phyloP scores from a whole-genome alignment of 2,888 invertebrate species.

The Zhengitettix transpicula region DNA sequence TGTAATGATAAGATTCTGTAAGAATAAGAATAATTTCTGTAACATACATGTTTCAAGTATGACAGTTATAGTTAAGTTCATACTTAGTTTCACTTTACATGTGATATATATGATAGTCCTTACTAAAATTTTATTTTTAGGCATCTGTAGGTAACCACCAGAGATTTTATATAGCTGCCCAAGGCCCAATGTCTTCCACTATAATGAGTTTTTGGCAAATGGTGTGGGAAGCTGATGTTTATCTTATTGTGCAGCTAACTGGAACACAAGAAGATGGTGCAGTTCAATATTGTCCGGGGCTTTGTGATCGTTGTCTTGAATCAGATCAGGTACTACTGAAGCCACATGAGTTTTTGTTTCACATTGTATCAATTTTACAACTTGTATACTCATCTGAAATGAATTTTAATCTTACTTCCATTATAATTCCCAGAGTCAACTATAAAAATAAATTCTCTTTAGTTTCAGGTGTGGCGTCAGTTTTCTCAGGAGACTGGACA shows the following conservation, averaged over 20 bases:
- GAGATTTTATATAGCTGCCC: conserved; percentile 72
- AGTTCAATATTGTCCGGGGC: conserved; percentile 41
- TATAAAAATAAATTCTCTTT: conserved; percentile 16
- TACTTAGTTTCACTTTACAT: background rate
- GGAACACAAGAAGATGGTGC: conserved; percentile 30
- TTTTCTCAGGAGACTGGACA: conserved; percentile 47
- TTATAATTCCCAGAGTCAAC: too few relatives aligned
- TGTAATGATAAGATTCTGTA: too few relatives aligned
- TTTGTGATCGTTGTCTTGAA: conserved; percentile 38
- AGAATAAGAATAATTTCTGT: too few relatives aligned
- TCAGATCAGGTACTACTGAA: conserved; percentile 43
- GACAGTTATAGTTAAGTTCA: background rate
- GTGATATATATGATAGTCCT: conserved; percentile 6
- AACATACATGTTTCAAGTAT: too few relatives aligned
- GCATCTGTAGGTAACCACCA: conserved; percentile 68
- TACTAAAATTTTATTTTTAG: conserved; percentile 26
- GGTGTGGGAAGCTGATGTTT: conserved; percentile 76
- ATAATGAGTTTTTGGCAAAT: conserved; percentile 69
- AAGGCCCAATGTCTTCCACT: conserved; percentile 45
- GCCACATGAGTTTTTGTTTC: too few relatives aligned
- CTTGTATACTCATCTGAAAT: background rate
- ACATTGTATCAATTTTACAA: too few relatives aligned
- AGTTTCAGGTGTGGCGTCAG: conserved; percentile 56
- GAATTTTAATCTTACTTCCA: background rate
- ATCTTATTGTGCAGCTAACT: conserved; percentile 62